Evolutionary conservation across 2,113 vertebrate genomes (phyloP), one percentile per base, ranked within the genome.

Genomic region (Ivindomyrus marchei): DNA sequence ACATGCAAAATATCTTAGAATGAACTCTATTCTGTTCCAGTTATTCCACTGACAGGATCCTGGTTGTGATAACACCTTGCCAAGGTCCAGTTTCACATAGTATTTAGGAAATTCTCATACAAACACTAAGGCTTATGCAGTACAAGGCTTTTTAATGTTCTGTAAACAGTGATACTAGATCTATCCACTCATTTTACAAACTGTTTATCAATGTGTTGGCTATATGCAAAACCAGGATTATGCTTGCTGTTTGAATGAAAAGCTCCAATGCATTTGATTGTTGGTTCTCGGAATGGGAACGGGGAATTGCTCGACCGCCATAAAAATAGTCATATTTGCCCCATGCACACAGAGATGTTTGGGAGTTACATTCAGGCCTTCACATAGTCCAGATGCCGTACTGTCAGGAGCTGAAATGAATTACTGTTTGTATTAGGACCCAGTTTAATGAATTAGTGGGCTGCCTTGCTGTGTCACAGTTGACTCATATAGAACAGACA

Each of bases 351-450:
- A 46, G 24, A 56, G 8, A 85, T 45, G 77, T 31, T 58, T 84
- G 93, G 94, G 94, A 93, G 93, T 92, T 95, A 94, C 94, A 95
- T 96, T 93, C 94, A 92, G 91, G 91, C 92, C 95, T 94, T 96
- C 98, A 99, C 97, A 99, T 97, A 98, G 97, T 97, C 97, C 98
- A 99, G 98, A 97, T 96, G 93, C 95, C 97, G 95, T 95, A 92
- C 93, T 97, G 97, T 98, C 97, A 97, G 96, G 94, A 96, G 94
- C 95, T 95, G 96, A 98, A 99, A 99, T 97, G 97, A 99, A 99
- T 99, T 98, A 96, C 97, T 99, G 98, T 99, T 99, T 99, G 98
- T 98, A 99, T 98, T 99, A 98, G 97, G 97, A 96, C 96, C 97
- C 96, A 96, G 95, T 98, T 98, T 99, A 99, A 99, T 99, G 98